Conservation (phyloP, 2,113 vertebrate species). For the Onychorhynchus coronatus region DNA sequence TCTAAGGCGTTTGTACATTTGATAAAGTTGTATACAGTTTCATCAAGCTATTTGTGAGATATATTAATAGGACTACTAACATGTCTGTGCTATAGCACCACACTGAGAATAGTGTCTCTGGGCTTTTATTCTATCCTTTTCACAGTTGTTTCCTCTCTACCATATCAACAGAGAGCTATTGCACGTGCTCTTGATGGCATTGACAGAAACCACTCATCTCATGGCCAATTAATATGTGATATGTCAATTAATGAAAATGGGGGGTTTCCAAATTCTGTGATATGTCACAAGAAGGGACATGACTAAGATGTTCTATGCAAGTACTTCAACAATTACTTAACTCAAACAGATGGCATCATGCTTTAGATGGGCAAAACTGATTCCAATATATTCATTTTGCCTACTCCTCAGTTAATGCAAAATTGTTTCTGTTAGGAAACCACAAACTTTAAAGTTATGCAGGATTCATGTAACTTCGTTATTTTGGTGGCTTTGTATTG, state of each 20-base stretch:
- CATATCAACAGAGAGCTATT: not conserved
- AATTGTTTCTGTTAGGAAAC: not conserved
- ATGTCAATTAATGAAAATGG: not conserved
- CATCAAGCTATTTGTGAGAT: not conserved
- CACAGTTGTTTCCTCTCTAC: not conserved
- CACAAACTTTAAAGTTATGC: not conserved
- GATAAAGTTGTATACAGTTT: not conserved
- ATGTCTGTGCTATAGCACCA: accelerated
- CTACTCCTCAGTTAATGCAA: not conserved
- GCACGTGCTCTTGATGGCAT: not conserved
- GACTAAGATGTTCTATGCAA: not conserved
- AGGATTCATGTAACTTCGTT: not conserved
- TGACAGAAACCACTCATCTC: not conserved
- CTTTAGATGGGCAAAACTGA: not conserved
- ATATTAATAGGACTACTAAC: not conserved
- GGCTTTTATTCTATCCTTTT: not conserved
- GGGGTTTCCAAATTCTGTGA: not conserved
- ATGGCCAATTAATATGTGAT: not conserved
- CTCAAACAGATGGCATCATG: not conserved
- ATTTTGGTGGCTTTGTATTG: not conserved
- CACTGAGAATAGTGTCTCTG: not conserved
- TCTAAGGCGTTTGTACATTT: not conserved
- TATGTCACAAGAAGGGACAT: not conserved
- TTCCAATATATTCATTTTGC: not conserved
- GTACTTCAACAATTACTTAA: not conserved